A percentile compares a stretch with the other conserved stretches of the same genome.
These are phyloP conservation scores for Psephotus haematonotus DNA, from an alignment of 2,113 vertebrate species.

Conservation along the genomic window DNA sequence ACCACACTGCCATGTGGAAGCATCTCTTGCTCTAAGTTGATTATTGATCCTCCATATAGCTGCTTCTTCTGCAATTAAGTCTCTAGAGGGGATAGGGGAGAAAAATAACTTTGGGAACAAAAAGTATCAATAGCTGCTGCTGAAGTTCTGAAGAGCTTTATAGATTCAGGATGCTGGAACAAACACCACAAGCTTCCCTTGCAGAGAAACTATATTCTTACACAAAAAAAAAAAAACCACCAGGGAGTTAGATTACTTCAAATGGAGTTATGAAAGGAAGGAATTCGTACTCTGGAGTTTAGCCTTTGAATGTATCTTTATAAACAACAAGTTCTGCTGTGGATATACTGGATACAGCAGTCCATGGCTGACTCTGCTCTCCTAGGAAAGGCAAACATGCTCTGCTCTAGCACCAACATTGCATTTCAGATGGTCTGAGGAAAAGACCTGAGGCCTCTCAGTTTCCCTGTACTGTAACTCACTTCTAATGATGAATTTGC, in stretches of 20 bases:
- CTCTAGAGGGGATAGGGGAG: background rate
- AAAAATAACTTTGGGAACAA: background rate
- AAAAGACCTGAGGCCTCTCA: background rate
- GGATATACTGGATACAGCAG: background rate
- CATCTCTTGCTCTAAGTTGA: background rate
- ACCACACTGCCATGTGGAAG: fast-evolving
- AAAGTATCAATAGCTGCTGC: background rate
- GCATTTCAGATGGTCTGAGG: background rate
- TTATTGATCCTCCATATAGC: background rate
- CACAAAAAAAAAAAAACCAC: background rate
- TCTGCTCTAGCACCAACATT: background rate
- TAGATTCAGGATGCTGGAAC: background rate
- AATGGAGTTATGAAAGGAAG: background rate
- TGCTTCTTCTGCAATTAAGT: constrained; percentile 8
- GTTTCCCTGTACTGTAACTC: background rate
- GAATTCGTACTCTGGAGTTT: background rate
- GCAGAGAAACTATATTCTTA: background rate
- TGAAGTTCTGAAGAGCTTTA: background rate
- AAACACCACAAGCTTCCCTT: background rate
- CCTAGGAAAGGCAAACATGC: background rate
- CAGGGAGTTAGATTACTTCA: background rate
- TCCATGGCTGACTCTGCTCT: background rate
- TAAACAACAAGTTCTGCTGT: background rate
- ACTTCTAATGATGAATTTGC: background rate
- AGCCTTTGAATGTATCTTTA: background rate